Evolutionary conservation across 2,113 vertebrate species (phyloP).

Genomic region (Plectropomus leopardus): DNA sequence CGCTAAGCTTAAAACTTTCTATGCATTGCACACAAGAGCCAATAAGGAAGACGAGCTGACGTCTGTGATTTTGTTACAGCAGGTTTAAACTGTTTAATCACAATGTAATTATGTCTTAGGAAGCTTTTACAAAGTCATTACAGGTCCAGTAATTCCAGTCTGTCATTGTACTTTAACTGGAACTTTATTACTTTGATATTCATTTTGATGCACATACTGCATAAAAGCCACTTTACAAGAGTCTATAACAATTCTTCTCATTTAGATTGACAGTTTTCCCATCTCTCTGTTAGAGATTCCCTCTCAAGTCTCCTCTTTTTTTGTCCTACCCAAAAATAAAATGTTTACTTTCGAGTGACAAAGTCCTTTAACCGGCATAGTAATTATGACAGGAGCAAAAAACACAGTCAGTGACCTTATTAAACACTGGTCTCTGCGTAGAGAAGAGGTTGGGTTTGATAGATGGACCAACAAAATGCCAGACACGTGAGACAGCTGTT

Average conservation of each 20-base stretch:
- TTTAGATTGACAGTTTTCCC: background rate
- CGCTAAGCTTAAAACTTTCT: conserved; percentile 21
- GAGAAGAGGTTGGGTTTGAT: background rate
- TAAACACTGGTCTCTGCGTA: background rate
- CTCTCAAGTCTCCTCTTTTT: background rate
- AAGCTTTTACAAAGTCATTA: background rate
- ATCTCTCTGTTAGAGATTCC: background rate
- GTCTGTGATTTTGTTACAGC: conserved; percentile 18
- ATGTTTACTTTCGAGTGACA: conserved; percentile 16
- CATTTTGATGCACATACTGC: background rate
- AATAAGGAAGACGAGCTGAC: background rate
- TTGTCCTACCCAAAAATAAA: conserved; percentile 4
- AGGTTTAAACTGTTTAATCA: conserved; percentile 21
- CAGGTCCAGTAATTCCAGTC: background rate
- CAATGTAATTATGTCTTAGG: background rate
- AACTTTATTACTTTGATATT: conserved; percentile 10
- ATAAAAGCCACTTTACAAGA: background rate
- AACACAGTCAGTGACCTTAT: background rate
- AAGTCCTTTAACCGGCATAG: background rate
- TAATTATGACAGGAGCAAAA: background rate
- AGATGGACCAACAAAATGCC: background rate
- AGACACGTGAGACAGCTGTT: background rate
- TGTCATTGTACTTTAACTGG: background rate
- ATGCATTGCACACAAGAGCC: background rate
- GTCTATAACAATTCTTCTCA: background rate